Evolutionary conservation across 1,140 invertebrate genomes (phyloP).

Genomic region (Heliconius himera): DNA sequence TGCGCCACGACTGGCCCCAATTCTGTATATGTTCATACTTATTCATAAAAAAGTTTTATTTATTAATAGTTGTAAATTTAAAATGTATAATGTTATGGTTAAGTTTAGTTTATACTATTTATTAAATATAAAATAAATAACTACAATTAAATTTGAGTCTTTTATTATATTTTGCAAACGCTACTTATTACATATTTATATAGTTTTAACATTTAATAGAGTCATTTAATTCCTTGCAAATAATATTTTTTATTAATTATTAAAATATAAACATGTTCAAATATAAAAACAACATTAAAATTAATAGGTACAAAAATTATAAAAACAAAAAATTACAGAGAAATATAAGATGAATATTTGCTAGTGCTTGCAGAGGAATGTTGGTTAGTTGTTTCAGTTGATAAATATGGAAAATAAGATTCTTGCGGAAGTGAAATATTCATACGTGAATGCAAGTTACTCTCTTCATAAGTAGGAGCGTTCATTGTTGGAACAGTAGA

Average conservation of each 20-base stretch:
- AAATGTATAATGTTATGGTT: background rate
- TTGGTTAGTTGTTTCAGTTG: slow-evolving; percentile 56
- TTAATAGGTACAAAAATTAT: background rate
- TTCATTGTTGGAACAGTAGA: slow-evolving; percentile 50
- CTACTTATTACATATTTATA: background rate
- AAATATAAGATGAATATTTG: slow-evolving; percentile 68
- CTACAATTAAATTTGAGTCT: background rate
- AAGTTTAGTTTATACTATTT: background rate
- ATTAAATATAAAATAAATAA: slow-evolving; percentile 2
- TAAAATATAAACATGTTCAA: background rate
- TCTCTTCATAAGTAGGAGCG: slow-evolving; percentile 67
- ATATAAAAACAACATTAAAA: background rate
- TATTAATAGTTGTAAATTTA: background rate
- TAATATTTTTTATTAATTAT: background rate
- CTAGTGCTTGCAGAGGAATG: slow-evolving; percentile 42
- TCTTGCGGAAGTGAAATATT: slow-evolving; percentile 58
- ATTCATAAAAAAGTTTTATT: background rate
- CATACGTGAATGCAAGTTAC: slow-evolving; percentile 48
- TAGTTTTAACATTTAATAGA: background rate
- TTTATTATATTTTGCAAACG: background rate
- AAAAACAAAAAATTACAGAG: slow-evolving; percentile 50
- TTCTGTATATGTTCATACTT: too few species aligned
- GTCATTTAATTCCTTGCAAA: background rate
- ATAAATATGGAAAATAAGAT: slow-evolving; percentile 64
- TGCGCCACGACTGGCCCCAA: too few species aligned